Evolutionary conservation across 2,113 vertebrate species (phyloP).

Genomic region (Geococcyx californianus): DNA sequence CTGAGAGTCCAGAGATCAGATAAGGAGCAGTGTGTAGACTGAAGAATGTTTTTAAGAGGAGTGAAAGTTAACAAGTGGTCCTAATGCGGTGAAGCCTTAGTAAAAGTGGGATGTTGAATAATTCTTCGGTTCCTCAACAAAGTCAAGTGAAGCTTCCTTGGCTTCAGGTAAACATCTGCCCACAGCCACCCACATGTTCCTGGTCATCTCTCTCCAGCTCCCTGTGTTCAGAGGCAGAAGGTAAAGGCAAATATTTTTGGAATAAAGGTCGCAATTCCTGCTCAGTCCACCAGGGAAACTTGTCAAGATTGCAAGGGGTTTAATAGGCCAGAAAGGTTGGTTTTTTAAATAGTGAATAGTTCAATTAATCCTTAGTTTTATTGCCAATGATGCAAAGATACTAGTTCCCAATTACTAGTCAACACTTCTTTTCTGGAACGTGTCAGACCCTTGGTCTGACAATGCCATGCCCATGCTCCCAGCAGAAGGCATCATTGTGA

Average conservation of each 20-base stretch:
- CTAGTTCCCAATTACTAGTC: not conserved
- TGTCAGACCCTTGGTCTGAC: not conserved
- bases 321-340: not conserved
- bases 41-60: conserved; percentile 18
- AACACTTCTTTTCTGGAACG: not conserved
- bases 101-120: conserved; percentile 49
- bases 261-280: not conserved
- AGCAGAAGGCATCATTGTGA: not conserved
- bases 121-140: conserved; percentile 57
- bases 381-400: not conserved
- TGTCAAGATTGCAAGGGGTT: not conserved
- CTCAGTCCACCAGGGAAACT: not conserved
- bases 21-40: conserved; percentile 24
- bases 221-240: not conserved
- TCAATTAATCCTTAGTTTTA: not conserved
- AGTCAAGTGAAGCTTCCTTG: not conserved
- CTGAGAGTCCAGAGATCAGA: conserved; percentile 62
- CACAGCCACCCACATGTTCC: not conserved
- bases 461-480: not conserved
- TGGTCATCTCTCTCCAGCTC: not conserved
- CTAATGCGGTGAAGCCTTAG: conserved; percentile 34
- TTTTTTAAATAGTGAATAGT: not conserved
- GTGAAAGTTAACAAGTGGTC: conserved; percentile 55
- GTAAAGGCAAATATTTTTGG: not conserved
- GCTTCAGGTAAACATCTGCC: not conserved